phyloP scores from a whole-genome alignment of 2,797 vertebrate genomes.

The Antennarius maculatus region DNA sequence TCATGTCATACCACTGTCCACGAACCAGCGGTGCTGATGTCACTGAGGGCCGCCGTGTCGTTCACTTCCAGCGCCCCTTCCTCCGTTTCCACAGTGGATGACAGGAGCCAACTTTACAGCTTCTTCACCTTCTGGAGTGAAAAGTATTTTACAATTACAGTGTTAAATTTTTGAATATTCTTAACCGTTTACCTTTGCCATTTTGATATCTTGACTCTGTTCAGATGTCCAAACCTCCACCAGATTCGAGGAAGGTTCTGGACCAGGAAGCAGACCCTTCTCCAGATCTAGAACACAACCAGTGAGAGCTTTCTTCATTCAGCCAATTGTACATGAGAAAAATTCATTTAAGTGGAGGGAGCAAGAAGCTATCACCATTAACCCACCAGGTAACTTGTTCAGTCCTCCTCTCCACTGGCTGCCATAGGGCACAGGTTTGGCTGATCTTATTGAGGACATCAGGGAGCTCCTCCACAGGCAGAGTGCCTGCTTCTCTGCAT shows the following conservation, averaged over 20 bases:
- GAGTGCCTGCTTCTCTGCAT: constrained; percentile 20
- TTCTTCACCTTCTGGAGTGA: constrained; percentile 14
- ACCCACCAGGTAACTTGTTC: constrained; percentile 19
- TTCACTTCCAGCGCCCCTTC: neutral
- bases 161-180: rapidly evolving
- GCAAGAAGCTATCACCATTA: neutral
- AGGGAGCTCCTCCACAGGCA: constrained; percentile 46
- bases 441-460: constrained; percentile 27
- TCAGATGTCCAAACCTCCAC: neutral
- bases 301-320: neutral
- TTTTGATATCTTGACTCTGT: neutral
- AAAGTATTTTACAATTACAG: neutral
- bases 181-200: constrained; percentile 16
- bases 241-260: neutral
- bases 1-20: neutral
- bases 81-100: rapidly evolving
- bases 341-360: neutral
- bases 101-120: neutral
- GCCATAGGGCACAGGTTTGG: constrained; percentile 36
- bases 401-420: constrained; percentile 68
- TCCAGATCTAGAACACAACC: constrained; percentile 9
- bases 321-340: neutral
- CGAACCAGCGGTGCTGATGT: rapidly evolving
- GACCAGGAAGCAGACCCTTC: constrained; percentile 23
- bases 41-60: neutral